Percentiles rank a stretch among this genome's conserved stretches.
These are phyloP conservation scores for Pectinophora gossypiella DNA, from an alignment of 1,140 invertebrate genomes.

Conservation along the genomic window DNA sequence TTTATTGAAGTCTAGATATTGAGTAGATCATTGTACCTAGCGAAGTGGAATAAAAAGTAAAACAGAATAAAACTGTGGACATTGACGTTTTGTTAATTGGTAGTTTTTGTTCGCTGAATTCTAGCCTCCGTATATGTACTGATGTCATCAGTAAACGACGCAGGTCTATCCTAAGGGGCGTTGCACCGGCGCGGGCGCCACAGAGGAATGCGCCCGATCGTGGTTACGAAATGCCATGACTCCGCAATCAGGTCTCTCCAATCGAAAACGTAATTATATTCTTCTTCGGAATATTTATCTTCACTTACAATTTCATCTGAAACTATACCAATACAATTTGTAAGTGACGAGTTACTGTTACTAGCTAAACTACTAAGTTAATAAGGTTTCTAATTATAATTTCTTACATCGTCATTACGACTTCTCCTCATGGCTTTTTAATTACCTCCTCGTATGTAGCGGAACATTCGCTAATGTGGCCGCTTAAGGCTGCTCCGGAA, in stretches of 20 bases:
- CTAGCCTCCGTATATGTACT: conserved; percentile 1
- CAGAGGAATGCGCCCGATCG: conserved; percentile 65
- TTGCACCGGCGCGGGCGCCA: conserved; percentile 43
- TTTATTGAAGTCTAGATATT: too few species aligned
- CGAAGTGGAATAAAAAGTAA: too few species aligned
- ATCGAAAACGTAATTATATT: conserved; percentile 41
- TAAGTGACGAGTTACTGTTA: background rate
- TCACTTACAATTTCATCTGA: background rate
- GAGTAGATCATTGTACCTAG: too few species aligned
- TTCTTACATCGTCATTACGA: conserved; percentile 16
- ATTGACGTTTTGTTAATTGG: background rate
- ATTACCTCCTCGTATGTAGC: conserved; percentile 52
- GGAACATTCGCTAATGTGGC: conserved; percentile 58
- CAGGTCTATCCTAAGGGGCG: conserved; percentile 56
- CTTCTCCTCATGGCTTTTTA: conserved; percentile 54
- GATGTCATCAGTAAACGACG: conserved; percentile 46
- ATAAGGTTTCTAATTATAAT: conserved; percentile 31
- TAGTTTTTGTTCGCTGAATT: background rate
- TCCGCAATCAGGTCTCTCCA: conserved; percentile 44
- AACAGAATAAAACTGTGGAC: too few species aligned
- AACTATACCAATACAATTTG: background rate
- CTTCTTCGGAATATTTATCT: conserved; percentile 15
- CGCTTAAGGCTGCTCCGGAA: conserved; percentile 46
- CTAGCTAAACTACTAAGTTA: conserved; percentile 4
- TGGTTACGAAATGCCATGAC: conserved; percentile 66